A percentile compares a stretch with the other conserved stretches of the same genome.
Conservation (phyloP, 35 echinoderm and acorn worm species). For the Apostichopus parvimensis region DNA sequence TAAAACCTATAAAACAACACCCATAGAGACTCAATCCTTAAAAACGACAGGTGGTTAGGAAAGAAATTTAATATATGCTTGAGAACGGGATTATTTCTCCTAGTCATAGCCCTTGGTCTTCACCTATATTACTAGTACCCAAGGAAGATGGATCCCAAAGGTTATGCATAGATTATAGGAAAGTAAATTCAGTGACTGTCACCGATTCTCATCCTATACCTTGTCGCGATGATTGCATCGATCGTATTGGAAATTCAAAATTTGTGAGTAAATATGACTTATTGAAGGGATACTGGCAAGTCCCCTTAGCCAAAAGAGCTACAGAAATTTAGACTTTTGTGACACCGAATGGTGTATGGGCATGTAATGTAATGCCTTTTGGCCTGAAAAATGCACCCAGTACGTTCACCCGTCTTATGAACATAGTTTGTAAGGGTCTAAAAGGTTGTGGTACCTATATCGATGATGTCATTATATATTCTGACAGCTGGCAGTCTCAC, state of each 20-base stretch:
- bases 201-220: slow-evolving; percentile 77
- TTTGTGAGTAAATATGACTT: no score
- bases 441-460: slow-evolving; percentile 46
- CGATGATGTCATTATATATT: slow-evolving; percentile 49
- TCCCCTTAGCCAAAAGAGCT: no score
- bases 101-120: no score
- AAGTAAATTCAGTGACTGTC: slow-evolving; percentile 67
- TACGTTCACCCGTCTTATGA: slow-evolving; percentile 43
- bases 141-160: slow-evolving; percentile 31
- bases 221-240: slow-evolving; percentile 69
- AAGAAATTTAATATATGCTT: not conserved
- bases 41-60: not conserved
- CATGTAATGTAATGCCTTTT: no score
- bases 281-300: no score
- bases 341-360: no score
- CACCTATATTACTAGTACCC: not conserved
- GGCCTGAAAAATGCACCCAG: no score
- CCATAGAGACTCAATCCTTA: not conserved
- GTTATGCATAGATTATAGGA: slow-evolving; percentile 72
- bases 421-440: slow-evolving; percentile 5
- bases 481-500: slow-evolving; percentile 43
- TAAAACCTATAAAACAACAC: not conserved
- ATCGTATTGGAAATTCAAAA: no score
- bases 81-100: slow-evolving; percentile 38
- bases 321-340: no score